Base-by-base conservation (phyloP, 1,140 invertebrate genomes). In the Drosophila simulans region DNA sequence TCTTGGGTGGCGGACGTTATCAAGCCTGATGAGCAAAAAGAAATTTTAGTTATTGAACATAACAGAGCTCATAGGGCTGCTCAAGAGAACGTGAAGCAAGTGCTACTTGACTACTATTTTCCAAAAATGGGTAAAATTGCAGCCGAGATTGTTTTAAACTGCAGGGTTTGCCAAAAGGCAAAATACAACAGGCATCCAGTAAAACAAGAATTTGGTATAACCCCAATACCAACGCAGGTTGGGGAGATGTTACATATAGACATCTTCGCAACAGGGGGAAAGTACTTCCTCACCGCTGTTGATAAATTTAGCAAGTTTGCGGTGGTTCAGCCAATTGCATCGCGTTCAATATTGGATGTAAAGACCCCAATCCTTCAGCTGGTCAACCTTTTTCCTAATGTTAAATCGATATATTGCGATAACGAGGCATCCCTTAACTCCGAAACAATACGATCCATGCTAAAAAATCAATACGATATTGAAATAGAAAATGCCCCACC, bases 41-140 rank as follows among this genome's bases (percentile, higher is more conserved):
- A 25, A 25, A 46, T 25, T 22, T 5, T 46, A 25, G 20, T 46
- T 46, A 20, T 25, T 20, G 42, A 45, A 17, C 42, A 45, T 45
- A 45, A 20, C 55, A 57, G 55, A 13, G 51, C 35, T 15, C 69
- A 77, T 43, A 72, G 56, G 5, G 56, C 37, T 3, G 53, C 69
- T 2, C 62, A 77, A 7, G 53, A 77, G 27, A 77, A 72, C 57
- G n/a, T 58, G 25, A 53, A 46, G 31, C 15, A 64, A 34, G 25
- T 60, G 17, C 58, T 52, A 31, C 58, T 31, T 4, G 49, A 69
- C 15, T 69, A 69, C 46, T 75, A 52, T 69, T 75, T 75, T 53
- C 63, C 71, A 12, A 58, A 62, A 34, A 69, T 69, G 56, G 45
- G 25, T 10, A 64, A 72, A 58, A 45, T 53, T 1, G 27, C 27